These are phyloP conservation scores for Penaeus vannamei DNA, from an alignment of 1,140 invertebrate species.

Conservation along the genomic window DNA sequence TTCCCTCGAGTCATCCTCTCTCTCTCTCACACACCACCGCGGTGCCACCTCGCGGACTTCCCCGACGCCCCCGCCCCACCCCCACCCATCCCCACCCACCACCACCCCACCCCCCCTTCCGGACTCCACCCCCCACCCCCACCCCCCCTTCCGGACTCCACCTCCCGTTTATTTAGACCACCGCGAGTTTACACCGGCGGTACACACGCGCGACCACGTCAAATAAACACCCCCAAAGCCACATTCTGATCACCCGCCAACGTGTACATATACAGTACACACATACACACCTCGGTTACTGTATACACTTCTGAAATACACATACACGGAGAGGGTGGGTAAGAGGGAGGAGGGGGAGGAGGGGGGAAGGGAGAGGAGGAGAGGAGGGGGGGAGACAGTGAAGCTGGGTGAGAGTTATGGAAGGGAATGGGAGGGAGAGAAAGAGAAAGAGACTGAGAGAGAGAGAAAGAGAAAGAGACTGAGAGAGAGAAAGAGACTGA, in stretches of 20 bases:
- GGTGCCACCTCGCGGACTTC: too few relatives aligned
- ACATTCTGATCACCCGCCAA: background rate
- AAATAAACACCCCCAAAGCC: constrained; percentile 34
- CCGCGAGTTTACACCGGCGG: constrained; percentile 7
- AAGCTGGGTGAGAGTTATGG: background rate
- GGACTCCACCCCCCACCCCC: too few relatives aligned
- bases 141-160: background rate
- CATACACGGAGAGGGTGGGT: background rate
- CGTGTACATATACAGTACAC: background rate
- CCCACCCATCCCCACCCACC: too few relatives aligned
- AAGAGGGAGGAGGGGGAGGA: too few relatives aligned
- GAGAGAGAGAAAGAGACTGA: background rate
- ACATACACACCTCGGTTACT: background rate
- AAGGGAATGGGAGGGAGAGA: background rate
- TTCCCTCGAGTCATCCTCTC: too few relatives aligned
- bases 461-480: background rate
- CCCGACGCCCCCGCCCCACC: too few relatives aligned
- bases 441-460: background rate
- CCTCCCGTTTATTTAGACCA: constrained; percentile 18
- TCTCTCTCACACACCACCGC: too few relatives aligned
- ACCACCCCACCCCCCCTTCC: too few relatives aligned
- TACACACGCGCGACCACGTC: constrained; percentile 34
- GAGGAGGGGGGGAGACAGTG: background rate
- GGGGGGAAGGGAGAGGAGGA: background rate
- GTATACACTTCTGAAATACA: background rate